Percentiles rank a stretch among this genome's conserved stretches.
Conservation (phyloP, 2,888 invertebrate species). For the Tortrix viridana region DNA sequence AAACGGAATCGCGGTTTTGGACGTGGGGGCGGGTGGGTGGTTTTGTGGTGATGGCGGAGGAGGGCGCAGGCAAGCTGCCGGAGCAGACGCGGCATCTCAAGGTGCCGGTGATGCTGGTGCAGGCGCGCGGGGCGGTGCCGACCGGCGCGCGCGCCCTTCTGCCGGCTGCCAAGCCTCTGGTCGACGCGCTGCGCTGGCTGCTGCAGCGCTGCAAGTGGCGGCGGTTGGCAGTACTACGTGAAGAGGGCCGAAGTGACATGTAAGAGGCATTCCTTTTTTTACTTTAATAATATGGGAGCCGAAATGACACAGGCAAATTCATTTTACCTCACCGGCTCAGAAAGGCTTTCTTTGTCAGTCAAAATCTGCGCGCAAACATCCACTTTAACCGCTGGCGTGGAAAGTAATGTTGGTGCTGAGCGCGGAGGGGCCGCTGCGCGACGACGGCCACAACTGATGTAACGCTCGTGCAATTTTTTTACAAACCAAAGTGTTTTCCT, state of each 20-base stretch:
- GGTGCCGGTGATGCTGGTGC: conserved; percentile 38
- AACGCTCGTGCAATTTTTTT: too few relatives aligned
- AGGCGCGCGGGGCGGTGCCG: conserved; percentile 18
- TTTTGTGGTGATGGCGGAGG: conserved; percentile 20
- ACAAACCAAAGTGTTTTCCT: too few relatives aligned
- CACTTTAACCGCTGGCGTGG: too few relatives aligned
- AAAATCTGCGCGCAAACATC: too few relatives aligned
- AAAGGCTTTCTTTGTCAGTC: too few relatives aligned
- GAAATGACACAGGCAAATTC: too few relatives aligned
- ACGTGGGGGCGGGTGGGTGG: conserved; percentile 10
- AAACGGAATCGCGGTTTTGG: too few relatives aligned
- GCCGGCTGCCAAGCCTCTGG: conserved; percentile 36
- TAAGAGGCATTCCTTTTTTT: not conserved
- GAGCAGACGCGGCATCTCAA: conserved; percentile 41
- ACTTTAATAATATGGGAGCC: too few relatives aligned
- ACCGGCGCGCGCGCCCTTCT: conserved; percentile 39
- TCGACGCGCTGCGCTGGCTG: conserved; percentile 40
- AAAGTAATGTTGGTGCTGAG: too few relatives aligned
- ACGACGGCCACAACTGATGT: too few relatives aligned
- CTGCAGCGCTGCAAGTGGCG: conserved; percentile 81
- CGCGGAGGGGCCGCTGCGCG: too few relatives aligned
- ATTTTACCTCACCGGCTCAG: too few relatives aligned
- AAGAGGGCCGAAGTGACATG: conserved; percentile 54
- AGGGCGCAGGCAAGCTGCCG: conserved; percentile 32
- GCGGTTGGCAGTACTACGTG: conserved; percentile 89